Conservation (phyloP, 2,888 invertebrate genomes). For the Nyleta sp. region DNA sequence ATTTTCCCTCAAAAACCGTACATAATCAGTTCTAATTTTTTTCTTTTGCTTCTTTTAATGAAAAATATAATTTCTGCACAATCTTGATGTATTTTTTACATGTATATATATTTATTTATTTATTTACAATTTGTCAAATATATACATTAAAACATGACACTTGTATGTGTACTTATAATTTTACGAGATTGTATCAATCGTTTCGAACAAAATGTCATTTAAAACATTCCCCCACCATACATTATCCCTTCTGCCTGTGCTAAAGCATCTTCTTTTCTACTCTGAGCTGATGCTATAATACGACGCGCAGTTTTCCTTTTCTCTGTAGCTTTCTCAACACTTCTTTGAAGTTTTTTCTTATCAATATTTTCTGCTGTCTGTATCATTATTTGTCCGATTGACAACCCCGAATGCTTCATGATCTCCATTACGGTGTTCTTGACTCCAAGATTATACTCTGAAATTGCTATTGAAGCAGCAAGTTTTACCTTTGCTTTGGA, state of each 20-base stretch:
- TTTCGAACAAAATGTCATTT: too few species aligned
- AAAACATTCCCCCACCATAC: slow-evolving; percentile 33
- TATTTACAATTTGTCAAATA: too few species aligned
- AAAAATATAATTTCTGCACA: too few species aligned
- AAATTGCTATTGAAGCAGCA: neutral
- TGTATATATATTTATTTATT: too few species aligned
- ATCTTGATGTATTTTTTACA: too few species aligned
- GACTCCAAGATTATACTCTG: slow-evolving; percentile 1
- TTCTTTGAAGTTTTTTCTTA: slow-evolving; percentile 9
- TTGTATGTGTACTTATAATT: too few species aligned
- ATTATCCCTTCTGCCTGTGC: slow-evolving; percentile 18
- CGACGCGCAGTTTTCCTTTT: slow-evolving; percentile 23
- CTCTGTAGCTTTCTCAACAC: slow-evolving; percentile 14
- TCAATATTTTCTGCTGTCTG: slow-evolving; percentile 6
- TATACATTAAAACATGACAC: too few species aligned
- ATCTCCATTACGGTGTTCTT: neutral
- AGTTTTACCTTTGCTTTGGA: neutral
- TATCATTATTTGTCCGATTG: neutral
- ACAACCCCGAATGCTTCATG: neutral
- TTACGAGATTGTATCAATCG: too few species aligned
- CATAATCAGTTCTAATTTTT: too few species aligned
- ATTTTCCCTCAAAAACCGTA: too few species aligned
- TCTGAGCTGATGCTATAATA: slow-evolving; percentile 25
- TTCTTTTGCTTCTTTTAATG: too few species aligned
- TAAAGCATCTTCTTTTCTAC: slow-evolving; percentile 25